A percentile compares a stretch with the other conserved stretches of the same genome.
These are phyloP conservation scores for Solenopsis fugax DNA, from an alignment of 1,140 invertebrate genomes.

Conservation along the genomic window DNA sequence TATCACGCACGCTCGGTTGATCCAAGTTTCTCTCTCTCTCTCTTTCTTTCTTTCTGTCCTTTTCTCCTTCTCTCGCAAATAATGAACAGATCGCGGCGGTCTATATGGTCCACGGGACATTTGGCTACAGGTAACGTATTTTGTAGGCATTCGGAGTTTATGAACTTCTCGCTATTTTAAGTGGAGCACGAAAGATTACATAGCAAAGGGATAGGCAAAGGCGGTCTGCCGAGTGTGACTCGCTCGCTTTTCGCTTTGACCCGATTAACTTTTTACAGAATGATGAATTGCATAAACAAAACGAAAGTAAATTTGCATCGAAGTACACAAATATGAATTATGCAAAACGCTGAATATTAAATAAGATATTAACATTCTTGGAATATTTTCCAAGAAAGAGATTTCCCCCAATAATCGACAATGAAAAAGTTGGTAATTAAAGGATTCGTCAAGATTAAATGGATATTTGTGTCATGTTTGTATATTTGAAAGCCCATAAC, in stretches of 20 bases:
- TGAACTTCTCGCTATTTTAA: constrained; percentile 60
- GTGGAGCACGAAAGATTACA: constrained; percentile 56
- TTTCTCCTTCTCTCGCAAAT: constrained; percentile 54
- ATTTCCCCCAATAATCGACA: neutral
- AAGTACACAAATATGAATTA: neutral
- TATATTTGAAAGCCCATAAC: neutral
- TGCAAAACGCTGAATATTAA: neutral
- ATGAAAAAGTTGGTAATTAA: neutral
- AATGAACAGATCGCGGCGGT: constrained; percentile 80
- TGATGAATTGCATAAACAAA: constrained; percentile 34
- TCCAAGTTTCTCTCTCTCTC: constrained; percentile 38
- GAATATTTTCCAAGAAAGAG: constrained; percentile 23
- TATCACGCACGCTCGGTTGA: constrained; percentile 41
- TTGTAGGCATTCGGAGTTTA: constrained; percentile 71
- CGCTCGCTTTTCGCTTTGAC: constrained; percentile 6
- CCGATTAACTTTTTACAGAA: neutral
- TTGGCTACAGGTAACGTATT: constrained; percentile 84
- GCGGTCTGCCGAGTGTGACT: constrained; percentile 33
- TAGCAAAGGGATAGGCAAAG: constrained; percentile 18
- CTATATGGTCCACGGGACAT: constrained; percentile 84
- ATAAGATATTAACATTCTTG: neutral
- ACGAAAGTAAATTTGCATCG: constrained; percentile 30
- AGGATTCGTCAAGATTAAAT: neutral
- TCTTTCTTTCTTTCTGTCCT: constrained; percentile 23
- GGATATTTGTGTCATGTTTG: constrained; percentile 13